Evolutionary conservation across 1,140 invertebrate species (phyloP), one percentile per base, ranked within the genome.

Genomic region (Ectropis grisescens): DNA sequence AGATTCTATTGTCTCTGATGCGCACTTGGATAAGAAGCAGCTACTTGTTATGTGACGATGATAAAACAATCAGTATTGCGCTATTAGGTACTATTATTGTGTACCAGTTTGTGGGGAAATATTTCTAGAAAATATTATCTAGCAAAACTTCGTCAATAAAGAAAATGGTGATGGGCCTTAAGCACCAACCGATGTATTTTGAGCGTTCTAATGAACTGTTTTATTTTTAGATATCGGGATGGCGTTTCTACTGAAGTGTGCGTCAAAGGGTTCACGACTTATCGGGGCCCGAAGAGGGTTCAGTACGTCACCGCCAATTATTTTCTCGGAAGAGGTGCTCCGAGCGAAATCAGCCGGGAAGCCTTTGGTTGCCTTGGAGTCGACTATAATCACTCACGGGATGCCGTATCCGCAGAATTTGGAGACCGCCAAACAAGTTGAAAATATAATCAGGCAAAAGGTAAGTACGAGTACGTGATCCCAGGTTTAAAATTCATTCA

Each of bases 371-470:
- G 96, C 97, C 2, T 79, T 99, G 41, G 98, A 99, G 84, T 97
- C 95, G 8, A 97, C 98, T 2, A 97, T 99, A 29, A 95, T 99
- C 26, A 98, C 97, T 1, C 98, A 99, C 84, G 98, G 98, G 25
- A 96, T 99, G 92, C 97, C 97, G 0, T 93, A 90, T 83, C 98
- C 98, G 0, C 75, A 92, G 22, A 99, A 99, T 84, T 82, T 97
- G 28, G 78, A 91, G 46, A 97, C 94, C 14, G 96, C 96, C 2
- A 22, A 89, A 9, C 79, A 88, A 61, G 91, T 98, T 0, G 94
- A 99, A 82, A 65, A 90, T 37, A 87, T 91, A 35, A 85, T 98
- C 2, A 85, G 88, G 47, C 50, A 85, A 58, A 75, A 87, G 78
- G 91, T 93, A 69, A 75, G 57, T 56, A 44, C n/a, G n/a, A n/a